Conservation (phyloP, 2,888 invertebrate species). For the Calephelis perditalis region DNA sequence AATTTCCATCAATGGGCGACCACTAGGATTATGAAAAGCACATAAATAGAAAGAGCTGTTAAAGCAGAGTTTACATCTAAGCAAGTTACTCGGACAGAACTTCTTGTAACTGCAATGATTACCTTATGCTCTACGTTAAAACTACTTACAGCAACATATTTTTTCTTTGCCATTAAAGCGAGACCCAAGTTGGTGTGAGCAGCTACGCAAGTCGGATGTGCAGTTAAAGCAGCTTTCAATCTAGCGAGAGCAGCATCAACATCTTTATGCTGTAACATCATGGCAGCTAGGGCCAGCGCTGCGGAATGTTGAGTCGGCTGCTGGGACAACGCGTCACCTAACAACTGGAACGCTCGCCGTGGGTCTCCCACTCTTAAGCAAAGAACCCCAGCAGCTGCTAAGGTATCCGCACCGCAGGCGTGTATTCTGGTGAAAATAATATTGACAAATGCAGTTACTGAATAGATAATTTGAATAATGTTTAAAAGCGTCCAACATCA, state of each 20-base stretch:
- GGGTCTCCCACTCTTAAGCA: slow-evolving; percentile 69
- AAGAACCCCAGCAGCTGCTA: slow-evolving; percentile 71
- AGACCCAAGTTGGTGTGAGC: slow-evolving; percentile 63
- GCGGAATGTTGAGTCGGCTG: slow-evolving; percentile 67
- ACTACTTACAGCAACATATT: slow-evolving; percentile 57
- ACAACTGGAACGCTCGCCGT: slow-evolving; percentile 71
- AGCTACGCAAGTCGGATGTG: slow-evolving; percentile 64
- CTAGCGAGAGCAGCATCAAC: slow-evolving; percentile 65
- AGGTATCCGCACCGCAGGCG: slow-evolving; percentile 69
- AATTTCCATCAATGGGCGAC: no score
- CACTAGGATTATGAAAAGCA: no score
- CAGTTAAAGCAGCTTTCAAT: slow-evolving; percentile 66
- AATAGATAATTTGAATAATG: no score
- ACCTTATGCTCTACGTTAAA: no score
- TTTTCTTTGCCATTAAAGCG: slow-evolving; percentile 63
- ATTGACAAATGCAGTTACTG: neutral
- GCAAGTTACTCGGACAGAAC: no score
- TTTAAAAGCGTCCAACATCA: no score
- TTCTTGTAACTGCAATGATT: no score
- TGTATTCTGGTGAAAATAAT: slow-evolving; percentile 37
- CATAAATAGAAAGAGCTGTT: no score
- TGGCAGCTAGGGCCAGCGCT: slow-evolving; percentile 71
- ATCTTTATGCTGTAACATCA: slow-evolving; percentile 72
- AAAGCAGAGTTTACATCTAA: no score
- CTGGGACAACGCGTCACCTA: slow-evolving; percentile 72